Evolutionary conservation across 2,113 vertebrate genomes (phyloP), one percentile per base, ranked within the genome.

Genomic region (Corapipo altera): DNA sequence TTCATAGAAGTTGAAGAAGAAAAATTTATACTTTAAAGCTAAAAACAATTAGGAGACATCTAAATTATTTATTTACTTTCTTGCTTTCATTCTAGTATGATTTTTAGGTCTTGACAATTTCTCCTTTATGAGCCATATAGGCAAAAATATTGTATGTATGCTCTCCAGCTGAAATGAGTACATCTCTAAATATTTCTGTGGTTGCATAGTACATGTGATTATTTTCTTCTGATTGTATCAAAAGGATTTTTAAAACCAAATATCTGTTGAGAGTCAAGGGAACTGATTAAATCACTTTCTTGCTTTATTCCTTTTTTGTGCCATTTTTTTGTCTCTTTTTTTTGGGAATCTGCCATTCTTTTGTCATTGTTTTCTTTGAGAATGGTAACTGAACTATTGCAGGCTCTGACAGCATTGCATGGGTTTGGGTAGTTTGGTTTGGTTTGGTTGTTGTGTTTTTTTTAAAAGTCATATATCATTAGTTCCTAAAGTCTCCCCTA

Each of bases 181-280:
- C 32, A 66, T 82, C 18, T 91, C 43, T 89, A 69, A 91, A 86
- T 93, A 66, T 27, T 51, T 87, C 20, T 77, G 67, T 79, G 41
- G 64, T 70, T 93, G 70, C 62, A 54, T 33, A 27, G 8, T 85
- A n/a, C 30, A 58, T 82, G 88, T 83, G 39, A 76, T 88, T 76
- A 43, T 95, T 92, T 97, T 95, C 54, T 92, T 88, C 39, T 94
- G 70, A 73, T 87, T 91, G 7, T 66, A 77, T 88, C 59, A 70
- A 83, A 85, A 55, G 58, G 58, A 73, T 77, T 88, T 94, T 82
- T 77, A 79, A 91, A 95, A 37, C 44, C n/a, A 78, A 87, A 4
- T 96, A 85, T 78, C n/a, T 89, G 49, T 59, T 91, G 89, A 61
- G 74, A 91, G 33, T 85, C 80, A 65, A 61, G n/a, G 39, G 49